Conservation (phyloP, 2,797 vertebrate genomes). For the Sebastes taczanowskii region DNA sequence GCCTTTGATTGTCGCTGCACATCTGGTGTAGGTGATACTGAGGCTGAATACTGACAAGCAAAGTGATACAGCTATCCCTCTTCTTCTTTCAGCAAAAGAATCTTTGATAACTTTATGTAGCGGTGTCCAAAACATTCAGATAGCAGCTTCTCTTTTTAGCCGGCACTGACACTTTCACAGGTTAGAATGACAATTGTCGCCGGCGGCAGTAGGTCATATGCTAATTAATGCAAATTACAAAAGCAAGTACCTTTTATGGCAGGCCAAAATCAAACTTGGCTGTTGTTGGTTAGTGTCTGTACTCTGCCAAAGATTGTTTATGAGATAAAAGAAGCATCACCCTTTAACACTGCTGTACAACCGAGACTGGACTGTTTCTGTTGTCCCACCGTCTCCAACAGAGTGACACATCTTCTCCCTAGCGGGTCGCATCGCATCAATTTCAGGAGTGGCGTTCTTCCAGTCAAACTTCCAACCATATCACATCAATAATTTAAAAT, state of each 20-base stretch:
- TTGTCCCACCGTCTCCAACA: background rate
- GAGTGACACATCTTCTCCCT: background rate
- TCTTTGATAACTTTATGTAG: background rate
- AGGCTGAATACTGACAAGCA: background rate
- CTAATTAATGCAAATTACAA: background rate
- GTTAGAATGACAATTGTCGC: background rate
- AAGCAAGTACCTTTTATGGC: background rate
- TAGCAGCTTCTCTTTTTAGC: background rate
- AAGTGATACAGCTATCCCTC: background rate
- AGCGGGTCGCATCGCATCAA: background rate
- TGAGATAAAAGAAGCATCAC: background rate
- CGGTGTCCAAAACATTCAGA: background rate
- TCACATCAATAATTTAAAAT: background rate
- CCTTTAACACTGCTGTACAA: background rate
- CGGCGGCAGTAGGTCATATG: background rate
- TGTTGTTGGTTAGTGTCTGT: background rate
- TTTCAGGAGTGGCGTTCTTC: background rate
- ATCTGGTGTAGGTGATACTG: background rate
- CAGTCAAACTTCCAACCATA: background rate
- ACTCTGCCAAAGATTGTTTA: background rate
- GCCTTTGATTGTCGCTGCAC: slow-evolving; percentile 10
- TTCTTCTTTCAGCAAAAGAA: background rate
- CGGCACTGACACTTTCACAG: background rate
- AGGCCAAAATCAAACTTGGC: background rate
- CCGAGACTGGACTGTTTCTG: background rate